These are phyloP conservation scores for Zapornia atra DNA, from an alignment of 2,113 vertebrate genomes.

Conservation along the genomic window DNA sequence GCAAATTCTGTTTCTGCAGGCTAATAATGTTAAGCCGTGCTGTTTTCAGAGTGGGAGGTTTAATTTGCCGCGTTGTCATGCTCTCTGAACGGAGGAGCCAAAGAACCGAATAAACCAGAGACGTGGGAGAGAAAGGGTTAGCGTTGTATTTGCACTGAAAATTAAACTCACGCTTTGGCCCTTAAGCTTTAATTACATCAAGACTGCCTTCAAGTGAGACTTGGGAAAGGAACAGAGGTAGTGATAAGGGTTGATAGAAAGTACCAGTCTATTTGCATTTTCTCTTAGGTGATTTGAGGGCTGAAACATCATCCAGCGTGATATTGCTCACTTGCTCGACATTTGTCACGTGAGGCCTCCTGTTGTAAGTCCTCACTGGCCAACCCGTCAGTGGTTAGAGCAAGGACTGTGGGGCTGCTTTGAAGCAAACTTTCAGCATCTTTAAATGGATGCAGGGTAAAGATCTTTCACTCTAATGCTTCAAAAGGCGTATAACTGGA, in stretches of 20 bases:
- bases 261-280: slow-evolving; percentile 35
- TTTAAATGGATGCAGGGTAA: neutral
- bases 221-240: slow-evolving; percentile 33
- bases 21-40: slow-evolving; percentile 10
- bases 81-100: neutral
- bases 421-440: neutral
- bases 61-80: neutral
- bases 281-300: slow-evolving; percentile 11
- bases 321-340: neutral
- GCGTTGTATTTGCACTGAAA: neutral
- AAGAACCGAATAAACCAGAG: neutral
- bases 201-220: slow-evolving; percentile 22
- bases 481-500: neutral
- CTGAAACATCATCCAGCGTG: neutral
- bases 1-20: slow-evolving; percentile 37
- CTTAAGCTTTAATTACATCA: slow-evolving; percentile 45
- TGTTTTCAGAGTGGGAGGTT: slow-evolving; percentile 28
- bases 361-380: neutral
- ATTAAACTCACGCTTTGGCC: neutral
- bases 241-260: slow-evolving; percentile 20
- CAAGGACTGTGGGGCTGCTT: neutral
- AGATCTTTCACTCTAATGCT: neutral
- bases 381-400: neutral
- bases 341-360: neutral
- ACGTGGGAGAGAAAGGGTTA: slow-evolving; percentile 20